Conservation (phyloP, 1,140 invertebrate species). For the Lepidurus apus region DNA sequence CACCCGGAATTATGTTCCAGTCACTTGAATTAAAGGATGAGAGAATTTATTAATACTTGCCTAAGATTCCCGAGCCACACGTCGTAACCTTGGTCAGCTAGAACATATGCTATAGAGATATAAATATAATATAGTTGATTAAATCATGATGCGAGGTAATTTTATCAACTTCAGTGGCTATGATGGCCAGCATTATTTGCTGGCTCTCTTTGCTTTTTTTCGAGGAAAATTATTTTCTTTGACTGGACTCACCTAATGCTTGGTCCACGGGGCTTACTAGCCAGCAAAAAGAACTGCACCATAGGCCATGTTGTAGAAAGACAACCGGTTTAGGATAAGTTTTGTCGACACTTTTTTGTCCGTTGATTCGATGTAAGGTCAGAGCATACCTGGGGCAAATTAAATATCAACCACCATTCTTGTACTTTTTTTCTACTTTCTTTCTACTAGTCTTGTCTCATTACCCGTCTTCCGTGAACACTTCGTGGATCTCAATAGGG, state of each 20-base stretch:
- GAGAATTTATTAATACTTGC: background rate
- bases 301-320: conserved; percentile 68
- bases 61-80: conserved; percentile 32
- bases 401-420: background rate
- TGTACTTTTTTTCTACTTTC: too few relatives aligned
- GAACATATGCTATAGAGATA: conserved; percentile 51
- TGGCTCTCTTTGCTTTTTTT: too few relatives aligned
- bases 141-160: background rate
- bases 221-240: too few relatives aligned
- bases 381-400: conserved; percentile 34
- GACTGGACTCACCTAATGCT: conserved; percentile 50
- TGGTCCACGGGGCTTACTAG: conserved; percentile 59
- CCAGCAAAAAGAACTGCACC: conserved; percentile 69
- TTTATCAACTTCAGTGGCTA: background rate
- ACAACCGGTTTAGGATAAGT: conserved; percentile 45
- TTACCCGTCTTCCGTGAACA: conserved; percentile 35
- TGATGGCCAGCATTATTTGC: conserved; percentile 34
- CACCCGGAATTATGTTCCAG: too few relatives aligned
- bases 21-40: too few relatives aligned
- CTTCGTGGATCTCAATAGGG: conserved; percentile 36
- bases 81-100: conserved; percentile 60
- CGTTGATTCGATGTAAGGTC: conserved; percentile 37
- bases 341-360: background rate
- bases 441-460: too few relatives aligned
- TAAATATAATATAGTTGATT: conserved; percentile 1